phyloP scores from a whole-genome alignment of 2,888 invertebrate species.

The Vesta saturnalis region DNA sequence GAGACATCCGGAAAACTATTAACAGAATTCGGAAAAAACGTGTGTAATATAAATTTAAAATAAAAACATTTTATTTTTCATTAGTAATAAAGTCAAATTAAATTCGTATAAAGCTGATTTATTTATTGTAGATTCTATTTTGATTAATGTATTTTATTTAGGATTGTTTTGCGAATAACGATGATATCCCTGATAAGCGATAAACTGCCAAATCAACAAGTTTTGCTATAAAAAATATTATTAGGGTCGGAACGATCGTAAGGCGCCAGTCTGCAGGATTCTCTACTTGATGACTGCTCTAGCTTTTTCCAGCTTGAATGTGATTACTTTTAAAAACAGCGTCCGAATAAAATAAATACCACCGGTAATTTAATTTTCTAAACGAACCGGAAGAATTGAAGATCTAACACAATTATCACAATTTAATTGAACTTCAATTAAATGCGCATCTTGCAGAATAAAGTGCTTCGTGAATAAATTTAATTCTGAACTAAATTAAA shows the following conservation, averaged over 20 bases:
- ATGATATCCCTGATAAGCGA: slow-evolving; percentile 16
- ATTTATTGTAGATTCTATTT: not conserved
- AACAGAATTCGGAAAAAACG: not conserved
- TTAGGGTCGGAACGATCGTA: slow-evolving; percentile 21
- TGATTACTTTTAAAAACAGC: slow-evolving; percentile 12
- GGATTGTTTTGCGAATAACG: slow-evolving; percentile 15
- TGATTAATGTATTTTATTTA: slow-evolving; percentile 15
- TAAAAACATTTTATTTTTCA: not conserved
- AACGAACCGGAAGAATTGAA: not conserved
- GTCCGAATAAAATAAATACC: not conserved
- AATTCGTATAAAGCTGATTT: not conserved
- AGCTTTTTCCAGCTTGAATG: slow-evolving; percentile 12
- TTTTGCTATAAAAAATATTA: slow-evolving; percentile 23
- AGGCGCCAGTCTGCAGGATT: slow-evolving; percentile 22
- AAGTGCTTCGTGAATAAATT: too few species aligned
- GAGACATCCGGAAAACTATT: slow-evolving; percentile 7
- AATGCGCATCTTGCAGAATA: not conserved
- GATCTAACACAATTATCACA: not conserved
- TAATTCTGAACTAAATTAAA: too few species aligned
- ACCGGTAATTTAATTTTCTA: slow-evolving; percentile 4
- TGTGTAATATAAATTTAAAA: slow-evolving; percentile 3
- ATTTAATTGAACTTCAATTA: not conserved
- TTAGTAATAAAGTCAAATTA: slow-evolving; percentile 11
- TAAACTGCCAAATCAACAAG: slow-evolving; percentile 21
- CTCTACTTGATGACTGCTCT: slow-evolving; percentile 20